Evolutionary conservation across 2,113 vertebrate genomes (phyloP).

Genomic region (Diphyllodes magnificus): DNA sequence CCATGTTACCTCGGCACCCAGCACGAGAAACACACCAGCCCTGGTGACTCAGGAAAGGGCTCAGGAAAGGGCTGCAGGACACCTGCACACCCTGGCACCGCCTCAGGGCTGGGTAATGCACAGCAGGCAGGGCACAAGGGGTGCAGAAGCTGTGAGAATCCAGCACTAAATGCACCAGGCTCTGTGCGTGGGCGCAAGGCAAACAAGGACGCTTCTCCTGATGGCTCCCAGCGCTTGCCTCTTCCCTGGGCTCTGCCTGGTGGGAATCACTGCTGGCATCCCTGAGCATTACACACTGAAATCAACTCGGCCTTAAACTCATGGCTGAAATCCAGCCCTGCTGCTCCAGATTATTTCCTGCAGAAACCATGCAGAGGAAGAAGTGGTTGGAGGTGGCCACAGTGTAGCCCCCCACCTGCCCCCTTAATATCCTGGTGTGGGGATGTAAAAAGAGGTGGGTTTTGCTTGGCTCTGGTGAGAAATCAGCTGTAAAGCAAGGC

Average conservation of each 20-base stretch:
- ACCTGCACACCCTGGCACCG: rapidly evolving
- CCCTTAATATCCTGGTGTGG: background rate
- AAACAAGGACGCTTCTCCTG: background rate
- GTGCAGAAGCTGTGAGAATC: background rate
- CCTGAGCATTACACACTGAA: background rate
- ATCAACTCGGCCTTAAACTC: background rate
- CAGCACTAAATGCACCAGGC: background rate
- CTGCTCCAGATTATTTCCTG: background rate
- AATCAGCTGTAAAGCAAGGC: background rate
- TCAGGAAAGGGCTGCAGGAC: background rate
- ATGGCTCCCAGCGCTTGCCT: background rate
- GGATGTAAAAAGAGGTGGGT: background rate
- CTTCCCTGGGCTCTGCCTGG: background rate
- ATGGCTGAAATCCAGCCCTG: background rate
- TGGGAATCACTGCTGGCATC: background rate
- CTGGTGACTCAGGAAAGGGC: background rate
- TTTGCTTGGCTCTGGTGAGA: background rate
- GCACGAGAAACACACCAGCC: background rate
- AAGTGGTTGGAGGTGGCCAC: background rate
- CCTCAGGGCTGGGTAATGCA: background rate
- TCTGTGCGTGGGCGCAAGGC: background rate
- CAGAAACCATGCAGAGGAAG: background rate
- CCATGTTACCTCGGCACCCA: background rate
- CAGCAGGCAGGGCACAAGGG: background rate
- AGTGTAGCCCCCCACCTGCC: rapidly evolving